Base-by-base conservation (phyloP, 2,888 invertebrate species). In the Cybosia mesomella region DNA sequence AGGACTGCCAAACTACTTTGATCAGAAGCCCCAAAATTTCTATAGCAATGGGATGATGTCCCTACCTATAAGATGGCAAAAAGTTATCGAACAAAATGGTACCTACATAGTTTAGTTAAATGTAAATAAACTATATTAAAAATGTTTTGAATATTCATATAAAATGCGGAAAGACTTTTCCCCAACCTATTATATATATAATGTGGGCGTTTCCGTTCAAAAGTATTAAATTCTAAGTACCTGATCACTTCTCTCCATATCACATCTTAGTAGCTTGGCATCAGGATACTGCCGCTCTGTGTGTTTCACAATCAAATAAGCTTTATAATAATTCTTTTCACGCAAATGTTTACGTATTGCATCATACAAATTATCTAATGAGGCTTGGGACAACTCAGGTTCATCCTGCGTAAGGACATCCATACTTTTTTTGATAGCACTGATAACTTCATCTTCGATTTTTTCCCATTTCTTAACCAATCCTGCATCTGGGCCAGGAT, bases 291-390 rank as follows among this genome's bases (percentile, higher is more conserved):
- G 91, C 66, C 92, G 86, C 68, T 95, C 95, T 0, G 94, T 91
- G 71, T 95, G 91, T 71, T 95, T 94, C 1, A 95, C 93, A 55
- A 94, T 84, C 67, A 95, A 84, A 77, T 95, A 95, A 0, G 96
- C 96, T 78, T 96, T 95, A 62, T 91, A 91, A 79, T 95, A 96
- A 75, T 95, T 90, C 62, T 93, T 92, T 5, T 95, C 92, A 0
- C 84, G 84, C 67, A 96, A 75, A 85, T 92, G 93, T 69, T 87
- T 89, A 4, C 94, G 87, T 55, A 95, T 93, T 1, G 92, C 83
- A 0, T 91, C 90, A 76, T 94, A 95, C 64, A 94, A 81, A 80
- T 95, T 92, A 1, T 94, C 93, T 15, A 95, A 64, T 0, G 94
- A 91, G 0, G 91, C 90, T 74, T 95, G 95, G 0, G 95, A 94